Percentiles rank a stretch among this genome's conserved stretches.
phyloP scores from a whole-genome alignment of 2,888 invertebrate species.

The Tetragonisca angustula region DNA sequence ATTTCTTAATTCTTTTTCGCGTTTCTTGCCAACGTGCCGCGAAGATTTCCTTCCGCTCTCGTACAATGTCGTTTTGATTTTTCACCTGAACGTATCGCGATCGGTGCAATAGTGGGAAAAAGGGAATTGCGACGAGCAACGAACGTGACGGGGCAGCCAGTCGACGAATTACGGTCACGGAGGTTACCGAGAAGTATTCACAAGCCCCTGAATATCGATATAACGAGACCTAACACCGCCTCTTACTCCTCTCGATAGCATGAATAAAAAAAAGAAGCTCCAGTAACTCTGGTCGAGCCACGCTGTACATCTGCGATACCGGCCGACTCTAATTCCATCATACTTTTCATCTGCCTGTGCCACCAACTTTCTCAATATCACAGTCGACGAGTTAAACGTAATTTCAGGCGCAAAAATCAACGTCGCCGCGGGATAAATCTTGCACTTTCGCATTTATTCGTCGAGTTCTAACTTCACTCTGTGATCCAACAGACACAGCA shows the following conservation, averaged over 20 bases:
- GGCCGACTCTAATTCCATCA: slow-evolving; percentile 46
- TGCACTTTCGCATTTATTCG: background rate
- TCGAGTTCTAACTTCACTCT: too few relatives aligned
- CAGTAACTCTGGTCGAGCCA: slow-evolving; percentile 26
- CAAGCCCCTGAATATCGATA: slow-evolving; percentile 50
- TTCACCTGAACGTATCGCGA: background rate
- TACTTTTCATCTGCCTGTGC: slow-evolving; percentile 32
- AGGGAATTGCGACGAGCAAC: slow-evolving; percentile 4
- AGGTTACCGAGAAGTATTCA: slow-evolving; percentile 23
- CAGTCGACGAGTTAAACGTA: background rate
- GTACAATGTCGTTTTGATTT: slow-evolving; percentile 7
- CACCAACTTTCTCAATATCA: background rate
- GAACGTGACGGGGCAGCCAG: slow-evolving; percentile 62
- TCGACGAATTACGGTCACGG: slow-evolving; percentile 49
- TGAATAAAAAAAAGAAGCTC: slow-evolving; percentile 30
- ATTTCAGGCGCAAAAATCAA: background rate
- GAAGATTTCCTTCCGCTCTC: background rate
- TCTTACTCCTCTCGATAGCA: background rate
- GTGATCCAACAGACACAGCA: background rate
- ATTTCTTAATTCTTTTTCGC: too few relatives aligned
- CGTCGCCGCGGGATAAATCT: background rate
- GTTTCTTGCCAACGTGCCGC: background rate
- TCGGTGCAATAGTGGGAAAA: background rate
- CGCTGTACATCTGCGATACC: slow-evolving; percentile 15
- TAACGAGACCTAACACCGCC: slow-evolving; percentile 30